Base-by-base conservation (phyloP, 2,888 invertebrate species). In the Athalia cordata region DNA sequence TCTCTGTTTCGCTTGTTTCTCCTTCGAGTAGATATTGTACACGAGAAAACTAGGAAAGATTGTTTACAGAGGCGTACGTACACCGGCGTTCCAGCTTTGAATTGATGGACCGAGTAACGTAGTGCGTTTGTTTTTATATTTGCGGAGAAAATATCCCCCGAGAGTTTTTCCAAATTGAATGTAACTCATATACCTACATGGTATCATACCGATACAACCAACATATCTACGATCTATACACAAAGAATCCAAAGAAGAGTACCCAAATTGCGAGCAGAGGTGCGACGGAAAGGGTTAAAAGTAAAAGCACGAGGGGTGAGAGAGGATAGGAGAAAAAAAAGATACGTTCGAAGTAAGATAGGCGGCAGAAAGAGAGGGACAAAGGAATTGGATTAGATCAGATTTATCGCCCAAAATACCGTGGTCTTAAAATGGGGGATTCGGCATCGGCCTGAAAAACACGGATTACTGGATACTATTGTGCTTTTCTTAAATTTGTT, bases 381-480 rank as follows among this genome's bases (percentile, higher is more conserved):
- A 68, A 43, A 55, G 43, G 68, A 55, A 68, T 68, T 68, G 55
- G 68, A 68, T 68, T 68, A 68, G 68, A 68, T 68, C 43, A 55
- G 55, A 68, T 68, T 68, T 68, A 68, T 68, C 29, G 29, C 29
- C 29, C 29, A 2, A 29, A 29, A 29, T 68, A 55, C 68, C 55
- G n/a, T 43, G 68, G 52, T 52, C 55, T 68, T 68, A 43, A 68
- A 68, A 68, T 55, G 13, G 43, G 55, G 68, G 52, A 68, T 68
- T 68, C 4, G 52, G 52, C 68, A 8, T 47, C n/a, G 52, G 45
- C 55, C 11, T n/a, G 11, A 52, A 50, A 29, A 29, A 68, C 55
- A 52, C 29, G 68, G 68, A 68, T 68, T 55, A 68, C 68, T n/a
- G 29, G 43, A 52, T 52, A 52, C 68, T 55, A 68, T 55, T 55